These are phyloP conservation scores for Pycnonotus jocosus DNA, from an alignment of 2,113 vertebrate genomes.

Conservation along the genomic window DNA sequence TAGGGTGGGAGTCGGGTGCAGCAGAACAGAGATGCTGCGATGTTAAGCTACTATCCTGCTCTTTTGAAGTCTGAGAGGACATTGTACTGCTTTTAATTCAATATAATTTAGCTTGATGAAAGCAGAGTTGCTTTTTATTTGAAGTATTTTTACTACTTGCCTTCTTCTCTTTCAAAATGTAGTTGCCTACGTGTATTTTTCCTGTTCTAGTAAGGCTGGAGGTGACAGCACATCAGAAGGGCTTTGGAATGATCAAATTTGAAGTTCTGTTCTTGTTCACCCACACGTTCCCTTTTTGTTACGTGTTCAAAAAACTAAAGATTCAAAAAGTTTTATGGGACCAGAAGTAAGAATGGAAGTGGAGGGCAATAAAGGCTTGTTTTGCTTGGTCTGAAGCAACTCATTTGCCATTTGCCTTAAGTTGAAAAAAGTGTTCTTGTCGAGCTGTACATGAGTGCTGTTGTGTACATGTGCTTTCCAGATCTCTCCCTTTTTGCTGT, in stretches of 20 bases:
- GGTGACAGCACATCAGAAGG: background rate
- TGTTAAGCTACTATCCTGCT: background rate
- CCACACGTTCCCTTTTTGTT: background rate
- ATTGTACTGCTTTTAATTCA: background rate
- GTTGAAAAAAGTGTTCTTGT: background rate
- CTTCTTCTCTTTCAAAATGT: background rate
- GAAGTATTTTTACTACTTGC: background rate
- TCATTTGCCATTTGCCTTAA: background rate
- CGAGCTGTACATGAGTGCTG: background rate
- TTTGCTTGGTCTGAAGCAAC: background rate
- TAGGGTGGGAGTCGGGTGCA: background rate
- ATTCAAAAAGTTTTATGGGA: background rate
- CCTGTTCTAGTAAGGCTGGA: background rate
- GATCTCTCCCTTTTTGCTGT: background rate
- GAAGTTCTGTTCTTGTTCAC: background rate
- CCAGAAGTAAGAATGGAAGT: background rate
- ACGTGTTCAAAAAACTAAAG: background rate
- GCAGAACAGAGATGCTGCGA: background rate
- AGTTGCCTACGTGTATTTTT: background rate
- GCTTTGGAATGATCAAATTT: background rate
- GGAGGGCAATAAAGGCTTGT: background rate
- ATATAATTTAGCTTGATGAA: background rate
- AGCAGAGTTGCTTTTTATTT: background rate
- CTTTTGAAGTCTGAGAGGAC: background rate
- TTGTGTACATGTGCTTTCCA: rapidly evolving